These are phyloP conservation scores for Muschampia plurimacula DNA, from an alignment of 2,888 invertebrate species.

Conservation along the genomic window DNA sequence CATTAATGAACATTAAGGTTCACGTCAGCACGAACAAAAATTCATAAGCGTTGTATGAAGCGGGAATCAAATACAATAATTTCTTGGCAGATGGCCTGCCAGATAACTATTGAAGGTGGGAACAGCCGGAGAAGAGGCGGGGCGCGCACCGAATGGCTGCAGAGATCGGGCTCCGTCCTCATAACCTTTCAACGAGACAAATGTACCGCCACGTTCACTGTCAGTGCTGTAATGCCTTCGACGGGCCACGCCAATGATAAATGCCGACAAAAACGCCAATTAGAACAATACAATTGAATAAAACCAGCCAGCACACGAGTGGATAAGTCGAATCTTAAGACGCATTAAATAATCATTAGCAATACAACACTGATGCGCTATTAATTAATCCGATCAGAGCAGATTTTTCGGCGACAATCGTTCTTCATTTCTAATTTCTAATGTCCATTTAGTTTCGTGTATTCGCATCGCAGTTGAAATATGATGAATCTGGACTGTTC, in stretches of 20 bases:
- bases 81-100: slow-evolving; percentile 38
- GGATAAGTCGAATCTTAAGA: slow-evolving; percentile 56
- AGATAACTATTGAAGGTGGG: slow-evolving; percentile 41
- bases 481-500: slow-evolving; percentile 82
- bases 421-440: slow-evolving; percentile 46
- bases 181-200: slow-evolving; percentile 60
- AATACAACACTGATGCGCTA: slow-evolving; percentile 32
- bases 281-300: slow-evolving; percentile 67
- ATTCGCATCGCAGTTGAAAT: slow-evolving; percentile 63
- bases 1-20: slow-evolving; percentile 26
- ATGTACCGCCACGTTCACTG: slow-evolving; percentile 60
- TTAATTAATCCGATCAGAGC: slow-evolving; percentile 64
- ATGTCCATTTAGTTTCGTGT: slow-evolving; percentile 53
- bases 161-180: slow-evolving; percentile 45
- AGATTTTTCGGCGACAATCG: slow-evolving; percentile 47
- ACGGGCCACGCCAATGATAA: slow-evolving; percentile 54
- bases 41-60: slow-evolving; percentile 12
- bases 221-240: slow-evolving; percentile 58
- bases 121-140: slow-evolving; percentile 43
- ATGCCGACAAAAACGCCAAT: slow-evolving; percentile 66
- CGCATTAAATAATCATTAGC: slow-evolving; percentile 69
- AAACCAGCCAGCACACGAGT: slow-evolving; percentile 50
- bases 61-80: slow-evolving; percentile 33
- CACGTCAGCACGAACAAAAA: slow-evolving; percentile 30
- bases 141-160: slow-evolving; percentile 40